Conservation (phyloP, 2,113 vertebrate genomes). For the Microcebus jonahi region DNA sequence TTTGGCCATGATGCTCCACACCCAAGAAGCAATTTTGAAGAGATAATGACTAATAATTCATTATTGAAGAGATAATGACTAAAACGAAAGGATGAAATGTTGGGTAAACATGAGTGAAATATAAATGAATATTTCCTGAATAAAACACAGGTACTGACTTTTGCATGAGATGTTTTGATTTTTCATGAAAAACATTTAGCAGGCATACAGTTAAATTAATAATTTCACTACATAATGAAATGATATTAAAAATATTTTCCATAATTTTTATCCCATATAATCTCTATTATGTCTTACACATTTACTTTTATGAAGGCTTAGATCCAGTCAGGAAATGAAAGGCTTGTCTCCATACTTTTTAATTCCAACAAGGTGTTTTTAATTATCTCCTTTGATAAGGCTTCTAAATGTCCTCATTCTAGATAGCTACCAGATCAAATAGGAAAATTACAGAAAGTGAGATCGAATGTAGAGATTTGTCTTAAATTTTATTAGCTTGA, state of each 20-base stretch:
- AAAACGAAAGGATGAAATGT: background rate
- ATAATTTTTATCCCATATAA: background rate
- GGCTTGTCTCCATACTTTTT: background rate
- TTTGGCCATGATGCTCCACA: too few species aligned
- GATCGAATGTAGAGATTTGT: background rate
- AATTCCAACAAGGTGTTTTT: background rate
- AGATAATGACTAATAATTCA: background rate
- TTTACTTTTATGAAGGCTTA: background rate
- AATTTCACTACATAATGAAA: background rate
- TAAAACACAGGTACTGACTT: background rate
- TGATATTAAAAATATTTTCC: background rate
- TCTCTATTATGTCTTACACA: background rate
- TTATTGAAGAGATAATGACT: too few species aligned
- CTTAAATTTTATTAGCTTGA: background rate
- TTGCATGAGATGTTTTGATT: background rate
- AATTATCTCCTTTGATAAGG: background rate
- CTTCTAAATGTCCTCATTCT: background rate
- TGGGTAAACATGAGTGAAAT: background rate
- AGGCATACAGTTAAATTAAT: background rate
- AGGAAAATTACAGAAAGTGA: background rate
- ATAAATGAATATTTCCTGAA: background rate
- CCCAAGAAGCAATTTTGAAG: background rate
- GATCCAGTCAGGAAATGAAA: background rate
- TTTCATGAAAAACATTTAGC: background rate
- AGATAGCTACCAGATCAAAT: background rate